Evolutionary conservation across 1,140 invertebrate species (phyloP).

Genomic region (Ostrea denselamellosa): DNA sequence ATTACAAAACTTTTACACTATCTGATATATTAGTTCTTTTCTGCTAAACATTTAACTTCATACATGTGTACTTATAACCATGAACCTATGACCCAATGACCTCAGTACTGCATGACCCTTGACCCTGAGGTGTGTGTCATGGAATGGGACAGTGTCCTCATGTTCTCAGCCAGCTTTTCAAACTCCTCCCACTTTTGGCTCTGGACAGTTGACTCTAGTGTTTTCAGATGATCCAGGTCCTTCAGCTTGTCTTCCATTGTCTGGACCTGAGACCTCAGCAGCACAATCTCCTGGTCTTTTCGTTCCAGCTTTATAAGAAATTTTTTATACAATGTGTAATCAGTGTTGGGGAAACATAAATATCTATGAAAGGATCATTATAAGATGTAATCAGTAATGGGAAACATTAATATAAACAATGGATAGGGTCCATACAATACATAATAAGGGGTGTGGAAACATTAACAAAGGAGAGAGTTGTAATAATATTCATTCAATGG

Average conservation of each 20-base stretch:
- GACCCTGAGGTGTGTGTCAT: constrained; percentile 64
- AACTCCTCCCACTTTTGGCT: constrained; percentile 78
- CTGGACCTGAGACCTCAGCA: constrained; percentile 59
- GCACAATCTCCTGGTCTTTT: constrained; percentile 65
- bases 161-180: constrained; percentile 76
- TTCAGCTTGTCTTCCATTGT: constrained; percentile 64
- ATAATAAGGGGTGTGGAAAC: too few relatives aligned
- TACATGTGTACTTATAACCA: not conserved
- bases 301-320: constrained; percentile 63
- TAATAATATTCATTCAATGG: too few relatives aligned
- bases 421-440: too few relatives aligned
- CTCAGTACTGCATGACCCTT: constrained; percentile 52
- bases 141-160: constrained; percentile 73
- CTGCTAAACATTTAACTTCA: not conserved
- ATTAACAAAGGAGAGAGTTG: too few relatives aligned
- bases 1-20: too few relatives aligned
- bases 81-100: not conserved
- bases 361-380: too few relatives aligned
- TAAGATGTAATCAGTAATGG: too few relatives aligned
- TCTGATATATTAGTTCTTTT: not conserved
- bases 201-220: constrained; percentile 72
- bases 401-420: too few relatives aligned
- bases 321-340: too few relatives aligned
- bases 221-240: constrained; percentile 71
- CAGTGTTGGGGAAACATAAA: too few relatives aligned